phyloP scores from a whole-genome alignment of 2,797 vertebrate species.

The Neostethus bicornis region DNA sequence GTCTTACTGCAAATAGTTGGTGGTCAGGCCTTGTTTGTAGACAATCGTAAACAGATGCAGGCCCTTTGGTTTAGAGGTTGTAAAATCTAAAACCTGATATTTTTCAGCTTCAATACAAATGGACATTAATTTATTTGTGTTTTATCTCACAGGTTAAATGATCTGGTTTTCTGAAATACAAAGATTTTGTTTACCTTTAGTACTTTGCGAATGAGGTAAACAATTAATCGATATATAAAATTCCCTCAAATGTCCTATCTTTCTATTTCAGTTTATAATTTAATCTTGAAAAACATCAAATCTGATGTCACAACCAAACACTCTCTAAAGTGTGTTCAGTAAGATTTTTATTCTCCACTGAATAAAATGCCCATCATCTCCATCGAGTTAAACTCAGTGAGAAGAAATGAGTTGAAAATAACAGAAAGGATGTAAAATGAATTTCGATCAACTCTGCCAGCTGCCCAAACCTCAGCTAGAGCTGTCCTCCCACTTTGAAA shows the following conservation, averaged over 20 bases:
- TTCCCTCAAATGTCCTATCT: neutral
- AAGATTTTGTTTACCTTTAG: too few species aligned
- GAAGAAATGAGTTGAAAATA: neutral
- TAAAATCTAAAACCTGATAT: slow-evolving; percentile 6
- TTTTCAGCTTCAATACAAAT: neutral
- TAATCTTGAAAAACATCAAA: slow-evolving; percentile 1
- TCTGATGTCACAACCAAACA: slow-evolving; percentile 9
- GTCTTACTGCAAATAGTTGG: slow-evolving; percentile 4
- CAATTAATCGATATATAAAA: neutral
- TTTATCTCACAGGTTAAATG: neutral
- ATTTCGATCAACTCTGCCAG: slow-evolving; percentile 4
- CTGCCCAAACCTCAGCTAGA: slow-evolving; percentile 12
- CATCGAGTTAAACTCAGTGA: slow-evolving; percentile 5
- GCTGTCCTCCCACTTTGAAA: slow-evolving; percentile 9
- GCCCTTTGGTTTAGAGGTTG: slow-evolving; percentile 5
- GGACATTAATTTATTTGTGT: neutral
- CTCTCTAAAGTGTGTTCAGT: neutral
- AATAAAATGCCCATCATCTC: neutral
- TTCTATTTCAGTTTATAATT: neutral
- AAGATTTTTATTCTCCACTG: slow-evolving; percentile 3
- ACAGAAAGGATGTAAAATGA: slow-evolving; percentile 12
- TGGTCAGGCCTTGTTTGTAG: slow-evolving; percentile 6
- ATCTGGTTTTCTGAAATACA: neutral
- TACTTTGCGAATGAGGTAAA: neutral
- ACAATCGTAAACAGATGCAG: neutral